Conservation (phyloP, 2,797 vertebrate genomes). For the Poecile montanus region DNA sequence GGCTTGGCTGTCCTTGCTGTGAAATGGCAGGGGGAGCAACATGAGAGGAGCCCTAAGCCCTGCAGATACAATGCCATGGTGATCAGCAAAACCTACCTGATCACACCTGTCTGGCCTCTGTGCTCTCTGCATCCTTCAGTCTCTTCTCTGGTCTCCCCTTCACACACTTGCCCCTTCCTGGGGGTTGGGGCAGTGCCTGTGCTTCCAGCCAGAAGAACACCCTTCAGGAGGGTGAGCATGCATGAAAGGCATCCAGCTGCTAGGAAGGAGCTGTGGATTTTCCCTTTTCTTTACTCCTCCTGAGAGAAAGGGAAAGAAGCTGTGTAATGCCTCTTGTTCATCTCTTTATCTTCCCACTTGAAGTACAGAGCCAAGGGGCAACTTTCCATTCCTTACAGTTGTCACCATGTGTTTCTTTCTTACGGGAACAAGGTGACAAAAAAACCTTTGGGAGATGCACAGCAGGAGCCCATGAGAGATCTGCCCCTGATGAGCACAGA, state of each 20-base stretch:
- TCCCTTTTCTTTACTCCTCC: not conserved
- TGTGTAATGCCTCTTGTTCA: not conserved
- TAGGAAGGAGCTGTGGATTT: not conserved
- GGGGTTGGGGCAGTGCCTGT: not conserved
- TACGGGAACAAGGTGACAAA: not conserved
- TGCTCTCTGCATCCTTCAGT: not conserved
- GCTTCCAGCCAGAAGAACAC: not conserved
- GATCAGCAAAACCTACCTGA: not conserved
- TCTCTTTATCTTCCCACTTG: not conserved
- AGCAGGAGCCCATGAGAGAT: not conserved
- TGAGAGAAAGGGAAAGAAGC: not conserved
- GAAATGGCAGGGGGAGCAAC: not conserved
- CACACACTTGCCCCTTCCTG: not conserved
- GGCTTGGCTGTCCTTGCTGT: not conserved
- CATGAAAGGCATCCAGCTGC: not conserved
- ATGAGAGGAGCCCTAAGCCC: not conserved
- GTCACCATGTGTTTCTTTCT: not conserved
- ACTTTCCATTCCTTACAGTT: not conserved
- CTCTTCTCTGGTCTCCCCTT: not conserved
- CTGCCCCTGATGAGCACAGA: not conserved
- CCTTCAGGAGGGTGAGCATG: accelerated
- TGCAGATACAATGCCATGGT: not conserved
- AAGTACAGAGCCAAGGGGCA: not conserved
- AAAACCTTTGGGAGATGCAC: not conserved
- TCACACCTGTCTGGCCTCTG: not conserved